These are phyloP conservation scores for Exocentrus adspersus DNA, from an alignment of 2,888 invertebrate genomes.

Conservation along the genomic window DNA sequence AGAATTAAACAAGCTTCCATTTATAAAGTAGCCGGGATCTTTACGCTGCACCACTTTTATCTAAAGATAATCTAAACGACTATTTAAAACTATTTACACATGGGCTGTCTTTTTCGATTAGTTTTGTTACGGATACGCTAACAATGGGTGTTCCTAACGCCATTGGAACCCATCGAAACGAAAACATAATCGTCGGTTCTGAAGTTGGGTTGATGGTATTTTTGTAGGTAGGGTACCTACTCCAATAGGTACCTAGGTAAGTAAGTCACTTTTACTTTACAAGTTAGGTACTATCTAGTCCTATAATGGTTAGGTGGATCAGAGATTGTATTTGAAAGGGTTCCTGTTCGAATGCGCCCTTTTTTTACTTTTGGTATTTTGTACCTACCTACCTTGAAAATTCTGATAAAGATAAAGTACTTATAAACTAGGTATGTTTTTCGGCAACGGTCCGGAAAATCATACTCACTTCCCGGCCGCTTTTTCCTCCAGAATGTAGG, in stretches of 20 bases:
- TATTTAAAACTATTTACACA: conserved; percentile 59
- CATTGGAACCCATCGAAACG: conserved; percentile 47
- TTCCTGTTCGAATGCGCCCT: too few species aligned
- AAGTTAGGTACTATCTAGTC: too few species aligned
- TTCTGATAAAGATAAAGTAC: too few species aligned
- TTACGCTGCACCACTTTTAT: conserved; percentile 29
- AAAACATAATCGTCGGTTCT: conserved; percentile 43
- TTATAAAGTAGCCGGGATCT: conserved; percentile 23
- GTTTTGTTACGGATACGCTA: conserved; percentile 57
- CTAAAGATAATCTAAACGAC: conserved; percentile 47
- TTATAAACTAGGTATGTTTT: too few species aligned
- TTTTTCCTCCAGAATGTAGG: too few species aligned
- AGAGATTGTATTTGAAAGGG: too few species aligned
- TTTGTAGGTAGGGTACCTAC: conserved; percentile 14
- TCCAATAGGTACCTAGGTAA: not conserved
- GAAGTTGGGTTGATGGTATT: conserved; percentile 22
- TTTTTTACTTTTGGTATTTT: too few species aligned
- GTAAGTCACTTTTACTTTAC: too few species aligned
- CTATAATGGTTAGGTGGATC: too few species aligned
- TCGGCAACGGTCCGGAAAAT: too few species aligned
- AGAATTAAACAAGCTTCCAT: conserved; percentile 44
- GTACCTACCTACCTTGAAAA: too few species aligned
- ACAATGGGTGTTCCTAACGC: conserved; percentile 51
- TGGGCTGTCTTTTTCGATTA: conserved; percentile 58
- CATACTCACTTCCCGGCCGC: too few species aligned